phyloP scores from a whole-genome alignment of 2,797 vertebrate genomes.

The Steatocranus sp. region DNA sequence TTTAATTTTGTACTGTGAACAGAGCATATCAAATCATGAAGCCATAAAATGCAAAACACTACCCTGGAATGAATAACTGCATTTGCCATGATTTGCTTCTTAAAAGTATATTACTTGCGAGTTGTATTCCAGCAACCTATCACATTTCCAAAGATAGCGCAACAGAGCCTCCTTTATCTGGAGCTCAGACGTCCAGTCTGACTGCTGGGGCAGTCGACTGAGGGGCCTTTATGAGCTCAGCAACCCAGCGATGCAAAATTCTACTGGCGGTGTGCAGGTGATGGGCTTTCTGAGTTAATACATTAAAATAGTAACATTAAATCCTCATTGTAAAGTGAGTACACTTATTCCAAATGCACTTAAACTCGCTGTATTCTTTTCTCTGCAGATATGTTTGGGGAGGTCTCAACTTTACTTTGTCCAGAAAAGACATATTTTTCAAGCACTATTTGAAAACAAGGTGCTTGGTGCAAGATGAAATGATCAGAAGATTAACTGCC shows the following conservation, averaged over 20 bases:
- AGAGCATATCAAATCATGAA: constrained; percentile 13
- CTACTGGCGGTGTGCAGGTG: constrained; percentile 8
- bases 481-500: not conserved
- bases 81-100: constrained; percentile 29
- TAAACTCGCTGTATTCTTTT: not conserved
- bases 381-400: not conserved
- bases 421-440: not conserved
- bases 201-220: constrained; percentile 22
- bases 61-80: constrained; percentile 26
- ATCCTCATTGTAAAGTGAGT: not conserved
- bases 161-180: constrained; percentile 58
- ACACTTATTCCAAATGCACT: not conserved
- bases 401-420: not conserved
- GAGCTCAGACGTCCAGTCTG: constrained; percentile 41
- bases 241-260: constrained; percentile 30
- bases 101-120: constrained; percentile 41
- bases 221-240: constrained; percentile 44
- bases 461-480: not conserved
- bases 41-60: constrained; percentile 21
- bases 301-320: not conserved
- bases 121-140: constrained; percentile 44
- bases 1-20: constrained; percentile 25
- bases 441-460: not conserved
- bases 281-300: constrained; percentile 13
- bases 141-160: constrained; percentile 54